phyloP scores from a whole-genome alignment of 2,888 invertebrate species.

The Oithona nana region DNA sequence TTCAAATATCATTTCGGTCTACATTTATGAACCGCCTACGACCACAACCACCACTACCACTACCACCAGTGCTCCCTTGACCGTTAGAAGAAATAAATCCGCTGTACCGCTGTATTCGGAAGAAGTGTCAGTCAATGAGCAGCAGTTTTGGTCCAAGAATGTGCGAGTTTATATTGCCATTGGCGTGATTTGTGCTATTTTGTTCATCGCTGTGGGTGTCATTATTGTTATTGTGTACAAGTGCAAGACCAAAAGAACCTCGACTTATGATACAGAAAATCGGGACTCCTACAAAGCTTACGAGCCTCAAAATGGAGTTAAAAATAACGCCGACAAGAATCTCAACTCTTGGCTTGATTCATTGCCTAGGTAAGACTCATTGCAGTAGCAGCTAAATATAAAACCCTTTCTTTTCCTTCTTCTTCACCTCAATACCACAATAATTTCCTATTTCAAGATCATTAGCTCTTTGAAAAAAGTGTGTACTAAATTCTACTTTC shows the following conservation, averaged over 20 bases:
- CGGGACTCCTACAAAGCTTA: conserved; percentile 15
- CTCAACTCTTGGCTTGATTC: conserved; percentile 13
- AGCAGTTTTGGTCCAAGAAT: conserved; percentile 1
- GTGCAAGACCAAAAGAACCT: background rate
- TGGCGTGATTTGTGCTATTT: conserved; percentile 2
- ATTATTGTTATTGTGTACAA: background rate
- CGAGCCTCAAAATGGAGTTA: background rate
- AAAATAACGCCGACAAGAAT: background rate
- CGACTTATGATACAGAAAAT: background rate
- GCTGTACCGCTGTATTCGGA: background rate
- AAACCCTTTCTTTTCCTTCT: no score
- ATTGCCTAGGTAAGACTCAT: conserved; percentile 8
- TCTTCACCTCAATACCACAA: no score
- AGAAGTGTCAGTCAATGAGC: background rate
- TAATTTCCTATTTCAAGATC: no score
- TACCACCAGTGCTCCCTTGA: background rate
- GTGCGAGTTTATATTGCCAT: conserved; percentile 13
- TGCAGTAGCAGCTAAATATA: no score
- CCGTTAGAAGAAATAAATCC: background rate
- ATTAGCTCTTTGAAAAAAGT: no score
- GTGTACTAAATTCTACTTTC: no score
- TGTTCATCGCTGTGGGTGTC: background rate
- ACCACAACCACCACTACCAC: conserved; percentile 19
- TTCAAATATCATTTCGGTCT: conserved; percentile 24
- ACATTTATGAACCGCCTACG: conserved; percentile 24